Evolutionary conservation across 1,140 invertebrate species (phyloP).

Genomic region (Pseudomyrmex cubaensis): DNA sequence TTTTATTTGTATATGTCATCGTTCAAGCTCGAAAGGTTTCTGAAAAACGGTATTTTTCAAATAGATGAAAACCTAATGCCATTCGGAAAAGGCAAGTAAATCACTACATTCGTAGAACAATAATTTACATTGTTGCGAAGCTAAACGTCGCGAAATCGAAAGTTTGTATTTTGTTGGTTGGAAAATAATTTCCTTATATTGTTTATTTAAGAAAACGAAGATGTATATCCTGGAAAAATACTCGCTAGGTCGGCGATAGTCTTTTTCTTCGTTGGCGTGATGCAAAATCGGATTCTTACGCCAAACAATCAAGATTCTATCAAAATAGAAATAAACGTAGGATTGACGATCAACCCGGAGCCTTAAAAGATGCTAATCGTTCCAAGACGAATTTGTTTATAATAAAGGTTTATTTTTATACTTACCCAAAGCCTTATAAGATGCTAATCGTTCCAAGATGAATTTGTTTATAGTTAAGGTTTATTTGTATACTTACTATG

Average conservation of each 20-base stretch:
- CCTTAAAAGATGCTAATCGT: constrained; percentile 78
- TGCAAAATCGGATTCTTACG: constrained; percentile 85
- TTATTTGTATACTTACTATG: no score
- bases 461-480: no score
- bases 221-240: constrained; percentile 89
- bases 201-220: constrained; percentile 88
- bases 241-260: constrained; percentile 91
- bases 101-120: neutral
- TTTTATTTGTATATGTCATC: no score
- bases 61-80: constrained; percentile 86
- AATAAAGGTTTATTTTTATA: no score
- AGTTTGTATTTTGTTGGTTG: neutral
- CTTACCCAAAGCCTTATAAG: no score
- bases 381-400: constrained; percentile 51
- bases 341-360: constrained; percentile 79
- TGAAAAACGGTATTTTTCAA: constrained; percentile 81
- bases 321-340: constrained; percentile 69
- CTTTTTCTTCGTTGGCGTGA: constrained; percentile 89
- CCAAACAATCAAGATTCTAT: constrained; percentile 77
- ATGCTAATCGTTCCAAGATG: no score
- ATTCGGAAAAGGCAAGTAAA: constrained; percentile 89
- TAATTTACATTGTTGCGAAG: neutral
- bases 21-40: constrained; percentile 91
- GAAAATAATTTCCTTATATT: neutral
- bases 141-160: no score